Base-by-base conservation (phyloP, 2,888 invertebrate genomes). In the Ryuthela nishihirai region DNA sequence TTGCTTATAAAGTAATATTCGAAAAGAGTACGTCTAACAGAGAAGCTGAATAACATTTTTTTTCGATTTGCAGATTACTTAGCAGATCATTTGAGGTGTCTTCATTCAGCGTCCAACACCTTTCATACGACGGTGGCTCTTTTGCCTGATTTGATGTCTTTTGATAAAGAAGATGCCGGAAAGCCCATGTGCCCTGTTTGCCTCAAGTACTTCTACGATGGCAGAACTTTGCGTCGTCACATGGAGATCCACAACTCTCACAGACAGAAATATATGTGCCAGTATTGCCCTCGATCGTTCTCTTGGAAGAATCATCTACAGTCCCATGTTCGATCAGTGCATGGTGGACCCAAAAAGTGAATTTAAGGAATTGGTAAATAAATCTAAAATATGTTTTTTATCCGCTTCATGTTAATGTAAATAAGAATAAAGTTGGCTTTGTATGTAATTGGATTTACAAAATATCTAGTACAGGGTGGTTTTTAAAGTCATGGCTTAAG, bases 301-400 rank as follows among this genome's bases (percentile, higher is more conserved):
- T 56, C 55, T 21, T 56, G 64, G 53, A 64, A 64, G 43, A 58
- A 56, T 35, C 55, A 64, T 53, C 35, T 64, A 15, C 56, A 56
- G 21, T 55, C 55, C 32, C 64, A 64, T 25, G 58, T 58, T 18
- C 58, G 58, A 15, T 52, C 52, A 35, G 42, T 58, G 32, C 58
- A 58, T 29, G n/a, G n/a, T n/a, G n/a, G n/a, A n/a, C n/a, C n/a
- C n/a, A n/a, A n/a, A n/a, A n/a, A n/a, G n/a, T n/a, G n/a, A n/a
- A n/a, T n/a, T n/a, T n/a, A n/a, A n/a, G n/a, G n/a, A n/a, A n/a
- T n/a, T n/a, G n/a, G n/a, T n/a, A n/a, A n/a, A n/a, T n/a, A n/a
- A n/a, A n/a, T n/a, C n/a, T n/a, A n/a, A n/a, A n/a, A n/a, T n/a
- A n/a, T n/a, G n/a, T n/a, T n/a, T n/a, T n/a, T n/a, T n/a, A n/a